These are phyloP conservation scores for Grus americana DNA, from an alignment of 2,113 vertebrate species.

Conservation along the genomic window DNA sequence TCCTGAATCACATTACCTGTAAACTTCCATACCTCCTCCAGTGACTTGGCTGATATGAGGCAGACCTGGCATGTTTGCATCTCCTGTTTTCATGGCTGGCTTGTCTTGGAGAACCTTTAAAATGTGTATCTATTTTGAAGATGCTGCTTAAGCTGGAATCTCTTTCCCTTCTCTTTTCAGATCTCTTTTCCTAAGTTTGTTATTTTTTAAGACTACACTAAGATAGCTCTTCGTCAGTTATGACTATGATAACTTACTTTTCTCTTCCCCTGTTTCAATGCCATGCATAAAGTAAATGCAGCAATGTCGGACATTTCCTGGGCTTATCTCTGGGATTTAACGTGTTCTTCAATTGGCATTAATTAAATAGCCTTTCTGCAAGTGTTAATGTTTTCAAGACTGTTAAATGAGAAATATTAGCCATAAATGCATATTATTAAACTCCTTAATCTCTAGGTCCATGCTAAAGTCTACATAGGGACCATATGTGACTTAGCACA, in stretches of 20 bases:
- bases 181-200: neutral
- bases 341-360: neutral
- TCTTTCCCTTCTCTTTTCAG: neutral
- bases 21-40: neutral
- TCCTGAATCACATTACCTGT: neutral
- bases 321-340: neutral
- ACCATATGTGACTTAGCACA: neutral
- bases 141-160: neutral
- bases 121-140: neutral
- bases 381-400: neutral
- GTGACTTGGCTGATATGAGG: neutral
- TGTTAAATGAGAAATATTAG: neutral
- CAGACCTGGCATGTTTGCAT: neutral
- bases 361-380: slow-evolving; percentile 7
- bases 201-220: neutral
- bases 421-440: neutral
- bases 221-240: neutral
- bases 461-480: neutral
- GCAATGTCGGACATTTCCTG: neutral
- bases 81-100: neutral
- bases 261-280: neutral
- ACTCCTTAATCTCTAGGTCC: neutral
- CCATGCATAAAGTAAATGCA: neutral
- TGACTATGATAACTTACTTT: neutral
- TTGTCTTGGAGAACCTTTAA: neutral